Conservation (phyloP, 2,797 vertebrate genomes). For the Crocodylus rhombifer region DNA sequence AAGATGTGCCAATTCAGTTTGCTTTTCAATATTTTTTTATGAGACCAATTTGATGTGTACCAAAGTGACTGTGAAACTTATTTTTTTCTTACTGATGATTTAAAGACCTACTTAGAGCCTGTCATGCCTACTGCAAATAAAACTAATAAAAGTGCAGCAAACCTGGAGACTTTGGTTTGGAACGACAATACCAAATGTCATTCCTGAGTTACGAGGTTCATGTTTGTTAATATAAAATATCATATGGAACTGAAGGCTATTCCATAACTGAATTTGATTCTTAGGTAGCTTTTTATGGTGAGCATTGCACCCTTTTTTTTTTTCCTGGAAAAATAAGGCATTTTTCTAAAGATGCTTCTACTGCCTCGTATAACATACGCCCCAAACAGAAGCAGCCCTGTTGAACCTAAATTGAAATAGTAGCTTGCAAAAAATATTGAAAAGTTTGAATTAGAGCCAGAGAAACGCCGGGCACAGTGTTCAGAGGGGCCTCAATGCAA, state of each 20-base stretch:
- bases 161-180: conserved; percentile 72
- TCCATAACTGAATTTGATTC: conserved; percentile 22
- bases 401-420: conserved; percentile 2
- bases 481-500: not conserved
- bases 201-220: not conserved
- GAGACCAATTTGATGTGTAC: conserved; percentile 91
- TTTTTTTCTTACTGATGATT: conserved; percentile 89
- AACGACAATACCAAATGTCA: conserved; percentile 41
- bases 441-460: not conserved
- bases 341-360: conserved; percentile 70
- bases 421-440: conserved; percentile 16
- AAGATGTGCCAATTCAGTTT: conserved; percentile 92
- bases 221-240: conserved; percentile 32
- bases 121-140: conserved; percentile 94
- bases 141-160: conserved; percentile 82
- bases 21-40: conserved; percentile 87
- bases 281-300: conserved; percentile 23
- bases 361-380: not conserved
- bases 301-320: conserved; percentile 24
- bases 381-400: not conserved
- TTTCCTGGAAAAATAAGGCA: conserved; percentile 57
- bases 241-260: not conserved
- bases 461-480: not conserved
- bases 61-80: conserved; percentile 99
- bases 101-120: conserved; percentile 89